Percentiles rank a stretch among this genome's conserved stretches.
These are phyloP conservation scores for Coelopa frigida DNA, from an alignment of 1,140 invertebrate species.

Conservation along the genomic window DNA sequence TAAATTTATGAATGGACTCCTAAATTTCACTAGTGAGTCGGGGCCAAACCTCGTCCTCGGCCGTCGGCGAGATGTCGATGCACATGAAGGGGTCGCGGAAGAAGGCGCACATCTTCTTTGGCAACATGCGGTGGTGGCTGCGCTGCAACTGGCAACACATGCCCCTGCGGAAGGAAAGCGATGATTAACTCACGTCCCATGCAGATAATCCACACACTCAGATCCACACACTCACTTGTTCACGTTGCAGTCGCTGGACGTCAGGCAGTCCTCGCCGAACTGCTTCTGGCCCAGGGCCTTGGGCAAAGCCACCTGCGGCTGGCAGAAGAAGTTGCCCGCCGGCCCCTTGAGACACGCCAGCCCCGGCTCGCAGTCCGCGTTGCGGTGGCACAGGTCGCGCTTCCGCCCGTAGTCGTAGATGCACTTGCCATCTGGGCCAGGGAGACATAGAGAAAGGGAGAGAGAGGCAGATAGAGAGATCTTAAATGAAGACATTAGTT, in stretches of 20 bases:
- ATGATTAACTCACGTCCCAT: background rate
- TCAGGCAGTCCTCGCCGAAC: conserved; percentile 76
- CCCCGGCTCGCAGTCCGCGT: conserved; percentile 68
- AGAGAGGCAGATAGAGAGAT: too few species aligned
- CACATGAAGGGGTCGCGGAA: conserved; percentile 85
- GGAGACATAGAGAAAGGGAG: background rate
- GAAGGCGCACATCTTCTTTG: conserved; percentile 80
- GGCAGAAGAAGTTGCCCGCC: conserved; percentile 66
- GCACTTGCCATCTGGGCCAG: conserved; percentile 54
- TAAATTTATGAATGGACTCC: too few species aligned
- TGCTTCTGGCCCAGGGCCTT: conserved; percentile 54
- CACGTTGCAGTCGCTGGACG: conserved; percentile 80
- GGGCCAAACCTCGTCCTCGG: background rate
- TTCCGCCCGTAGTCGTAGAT: conserved; percentile 64
- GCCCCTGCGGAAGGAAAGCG: conserved; percentile 47
- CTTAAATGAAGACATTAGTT: too few species aligned
- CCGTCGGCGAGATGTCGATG: conserved; percentile 53
- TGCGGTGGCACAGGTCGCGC: conserved; percentile 64
- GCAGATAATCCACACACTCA: too few species aligned
- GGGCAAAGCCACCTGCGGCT: conserved; percentile 52
- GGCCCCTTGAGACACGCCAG: conserved; percentile 57
- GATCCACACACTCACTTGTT: conserved; percentile 45
- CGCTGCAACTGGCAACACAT: conserved; percentile 82
- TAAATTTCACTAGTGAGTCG: too few species aligned
- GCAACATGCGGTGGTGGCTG: conserved; percentile 68